phyloP scores from a whole-genome alignment of 1,140 invertebrate genomes.

The Eurosta solidaginis region DNA sequence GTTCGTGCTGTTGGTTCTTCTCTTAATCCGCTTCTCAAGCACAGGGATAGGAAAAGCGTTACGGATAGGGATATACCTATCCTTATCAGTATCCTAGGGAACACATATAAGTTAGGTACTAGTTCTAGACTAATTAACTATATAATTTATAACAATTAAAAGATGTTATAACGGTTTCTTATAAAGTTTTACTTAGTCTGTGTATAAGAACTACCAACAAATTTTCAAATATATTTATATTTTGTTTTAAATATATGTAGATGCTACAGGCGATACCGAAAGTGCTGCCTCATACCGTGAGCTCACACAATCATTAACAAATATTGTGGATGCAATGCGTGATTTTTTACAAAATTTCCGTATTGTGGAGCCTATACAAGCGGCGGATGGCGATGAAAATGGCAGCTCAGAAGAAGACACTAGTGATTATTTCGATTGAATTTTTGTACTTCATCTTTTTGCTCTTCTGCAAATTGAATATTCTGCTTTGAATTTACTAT shows the following conservation, averaged over 20 bases:
- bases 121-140: background rate
- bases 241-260: too few species aligned
- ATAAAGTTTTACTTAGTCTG: background rate
- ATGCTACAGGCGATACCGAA: conserved; percentile 36
- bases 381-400: conserved; percentile 60
- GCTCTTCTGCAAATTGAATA: background rate
- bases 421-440: conserved; percentile 53
- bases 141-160: conserved; percentile 4
- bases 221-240: background rate
- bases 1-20: too few species aligned
- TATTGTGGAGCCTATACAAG: conserved; percentile 54
- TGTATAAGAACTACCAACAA: background rate
- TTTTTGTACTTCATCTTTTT: background rate
- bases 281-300: conserved; percentile 56
- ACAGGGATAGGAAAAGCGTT: too few species aligned
- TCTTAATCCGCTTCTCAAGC: too few species aligned
- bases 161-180: background rate
- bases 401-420: conserved; percentile 60
- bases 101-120: too few species aligned
- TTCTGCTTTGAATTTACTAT: background rate
- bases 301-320: conserved; percentile 67
- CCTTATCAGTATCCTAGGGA: too few species aligned
- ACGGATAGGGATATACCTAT: too few species aligned
- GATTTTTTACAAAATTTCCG: conserved; percentile 72
- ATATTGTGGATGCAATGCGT: conserved; percentile 73